Conservation (phyloP, 2,888 invertebrate genomes). For the Syritta pipiens region DNA sequence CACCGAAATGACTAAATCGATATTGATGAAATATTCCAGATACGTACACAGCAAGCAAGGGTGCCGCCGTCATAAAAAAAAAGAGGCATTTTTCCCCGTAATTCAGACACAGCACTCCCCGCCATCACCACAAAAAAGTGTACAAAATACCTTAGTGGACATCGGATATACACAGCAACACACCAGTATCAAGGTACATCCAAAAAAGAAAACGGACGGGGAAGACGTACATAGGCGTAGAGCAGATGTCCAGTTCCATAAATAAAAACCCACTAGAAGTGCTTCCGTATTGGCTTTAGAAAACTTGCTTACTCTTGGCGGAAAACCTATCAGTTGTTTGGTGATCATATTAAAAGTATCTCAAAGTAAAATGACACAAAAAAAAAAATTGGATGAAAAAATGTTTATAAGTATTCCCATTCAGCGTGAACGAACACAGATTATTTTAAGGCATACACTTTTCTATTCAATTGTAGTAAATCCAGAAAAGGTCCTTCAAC, state of each 20-base stretch:
- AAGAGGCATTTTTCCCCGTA: conserved; percentile 3
- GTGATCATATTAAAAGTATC: conserved; percentile 41
- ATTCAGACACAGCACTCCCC: background rate
- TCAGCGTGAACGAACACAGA: background rate
- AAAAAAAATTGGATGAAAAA: background rate
- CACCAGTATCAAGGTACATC: background rate
- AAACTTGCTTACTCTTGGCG: conserved; percentile 22
- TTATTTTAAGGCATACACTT: conserved; percentile 30
- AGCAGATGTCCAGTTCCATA: conserved; percentile 57
- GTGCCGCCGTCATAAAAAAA: conserved; percentile 4
- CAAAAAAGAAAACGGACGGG: background rate
- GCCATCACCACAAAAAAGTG: conserved; percentile 6
- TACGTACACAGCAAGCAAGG: conserved; percentile 15
- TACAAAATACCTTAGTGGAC: background rate
- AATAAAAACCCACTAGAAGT: conserved; percentile 34
- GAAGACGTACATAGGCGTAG: conserved; percentile 15
- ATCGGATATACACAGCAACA: too few relatives aligned
- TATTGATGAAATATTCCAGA: conserved; percentile 48
- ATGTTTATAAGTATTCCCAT: conserved; percentile 15
- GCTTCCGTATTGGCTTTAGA: conserved; percentile 31
- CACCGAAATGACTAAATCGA: conserved; percentile 42
- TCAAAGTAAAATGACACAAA: conserved; percentile 2
- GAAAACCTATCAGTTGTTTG: conserved; percentile 59
- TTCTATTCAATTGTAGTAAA: conserved; percentile 45
- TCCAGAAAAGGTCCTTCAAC: conserved; percentile 19